Conservation (phyloP, 2,797 vertebrate species). For the Gobionotothen gibberifrons region DNA sequence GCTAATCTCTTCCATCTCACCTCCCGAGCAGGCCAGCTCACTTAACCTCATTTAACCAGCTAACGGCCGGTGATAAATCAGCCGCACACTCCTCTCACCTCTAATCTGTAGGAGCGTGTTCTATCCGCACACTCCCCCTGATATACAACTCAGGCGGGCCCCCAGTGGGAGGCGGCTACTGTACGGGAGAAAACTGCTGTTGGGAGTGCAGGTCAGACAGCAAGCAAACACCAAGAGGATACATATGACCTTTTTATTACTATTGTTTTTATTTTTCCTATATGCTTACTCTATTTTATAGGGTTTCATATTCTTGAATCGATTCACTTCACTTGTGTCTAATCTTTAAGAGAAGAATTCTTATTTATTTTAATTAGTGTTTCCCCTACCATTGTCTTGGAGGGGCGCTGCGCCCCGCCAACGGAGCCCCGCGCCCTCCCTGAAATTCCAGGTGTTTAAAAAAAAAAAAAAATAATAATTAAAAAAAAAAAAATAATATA, state of each 20-base stretch:
- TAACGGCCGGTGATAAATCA: constrained; percentile 74
- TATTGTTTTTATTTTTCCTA: too few relatives aligned
- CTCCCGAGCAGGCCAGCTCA: constrained; percentile 62
- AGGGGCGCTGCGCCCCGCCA: too few relatives aligned
- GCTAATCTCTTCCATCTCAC: constrained; percentile 78
- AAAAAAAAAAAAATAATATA: too few relatives aligned
- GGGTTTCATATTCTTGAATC: too few relatives aligned
- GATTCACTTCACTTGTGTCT: too few relatives aligned
- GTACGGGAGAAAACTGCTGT: constrained; percentile 18
- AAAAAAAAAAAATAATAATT: too few relatives aligned
- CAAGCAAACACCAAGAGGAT: not conserved
- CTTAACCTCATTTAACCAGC: constrained; percentile 78
- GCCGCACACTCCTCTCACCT: constrained; percentile 56
- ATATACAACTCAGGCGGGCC: constrained; percentile 56
- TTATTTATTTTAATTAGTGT: too few relatives aligned
- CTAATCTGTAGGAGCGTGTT: constrained; percentile 57
- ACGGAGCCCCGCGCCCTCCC: too few relatives aligned
- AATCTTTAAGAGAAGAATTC: too few relatives aligned
- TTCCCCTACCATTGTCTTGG: too few relatives aligned
- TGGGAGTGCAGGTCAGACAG: constrained; percentile 16
- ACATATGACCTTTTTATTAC: not conserved
- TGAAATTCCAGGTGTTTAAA: too few relatives aligned
- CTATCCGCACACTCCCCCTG: constrained; percentile 46
- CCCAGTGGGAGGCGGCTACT: constrained; percentile 27
- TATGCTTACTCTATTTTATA: too few relatives aligned